Percentiles rank a stretch among this genome's conserved stretches.
phyloP scores from a whole-genome alignment of 2,797 vertebrate genomes.

The Loriculus beryllinus region DNA sequence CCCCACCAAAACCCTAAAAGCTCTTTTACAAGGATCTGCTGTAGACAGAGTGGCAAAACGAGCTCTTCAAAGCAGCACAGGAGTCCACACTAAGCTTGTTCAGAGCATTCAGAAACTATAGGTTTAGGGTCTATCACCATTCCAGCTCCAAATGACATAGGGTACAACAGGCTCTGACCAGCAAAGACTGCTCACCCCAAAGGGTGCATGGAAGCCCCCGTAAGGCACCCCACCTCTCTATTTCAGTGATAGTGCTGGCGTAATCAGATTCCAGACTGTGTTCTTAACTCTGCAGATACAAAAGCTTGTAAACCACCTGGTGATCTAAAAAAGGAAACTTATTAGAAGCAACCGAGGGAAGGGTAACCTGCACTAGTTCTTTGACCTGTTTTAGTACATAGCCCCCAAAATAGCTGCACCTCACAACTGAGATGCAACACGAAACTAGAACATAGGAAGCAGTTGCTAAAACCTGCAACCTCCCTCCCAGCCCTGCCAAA shows the following conservation, averaged over 20 bases:
- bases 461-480: neutral
- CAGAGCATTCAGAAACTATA: neutral
- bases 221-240: neutral
- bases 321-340: neutral
- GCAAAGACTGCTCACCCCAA: neutral
- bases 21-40: neutral
- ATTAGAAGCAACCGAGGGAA: neutral
- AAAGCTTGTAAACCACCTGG: neutral
- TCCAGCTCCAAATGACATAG: neutral
- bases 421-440: neutral
- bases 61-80: neutral
- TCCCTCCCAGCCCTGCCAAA: neutral
- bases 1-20: neutral
- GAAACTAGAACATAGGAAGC: neutral
- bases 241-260: neutral
- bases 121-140: neutral
- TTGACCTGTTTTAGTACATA: neutral
- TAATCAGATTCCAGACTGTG: neutral
- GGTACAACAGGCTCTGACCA: neutral
- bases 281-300: neutral
- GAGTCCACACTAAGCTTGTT: neutral
- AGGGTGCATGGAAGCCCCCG: fast-evolving
- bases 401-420: neutral
- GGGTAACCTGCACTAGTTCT: neutral
- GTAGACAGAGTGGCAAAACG: neutral